phyloP scores from a whole-genome alignment of 2,888 invertebrate genomes.

The Melanostoma mellinum region DNA sequence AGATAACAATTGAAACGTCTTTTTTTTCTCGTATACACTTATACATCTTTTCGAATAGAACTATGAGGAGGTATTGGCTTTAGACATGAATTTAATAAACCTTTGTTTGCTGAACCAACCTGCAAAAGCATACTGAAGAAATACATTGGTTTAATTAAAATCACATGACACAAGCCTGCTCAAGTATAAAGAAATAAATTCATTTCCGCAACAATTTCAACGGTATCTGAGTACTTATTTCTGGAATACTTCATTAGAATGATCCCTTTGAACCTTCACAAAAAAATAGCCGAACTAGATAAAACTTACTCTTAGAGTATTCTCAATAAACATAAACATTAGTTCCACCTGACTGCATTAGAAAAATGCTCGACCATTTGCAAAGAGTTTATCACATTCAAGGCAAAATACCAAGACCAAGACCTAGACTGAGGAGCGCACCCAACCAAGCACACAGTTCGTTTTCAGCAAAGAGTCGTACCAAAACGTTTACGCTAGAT shows the following conservation, averaged over 20 bases:
- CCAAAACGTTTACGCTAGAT: conserved; percentile 61
- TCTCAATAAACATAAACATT: conserved; percentile 55
- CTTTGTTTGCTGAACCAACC: too few relatives aligned
- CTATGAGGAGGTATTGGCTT: too few relatives aligned
- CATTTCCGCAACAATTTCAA: not conserved
- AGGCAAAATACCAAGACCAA: conserved; percentile 1
- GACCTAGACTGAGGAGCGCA: conserved; percentile 20
- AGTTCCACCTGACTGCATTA: conserved; percentile 46
- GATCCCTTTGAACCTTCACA: conserved; percentile 4
- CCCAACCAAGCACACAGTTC: not conserved
- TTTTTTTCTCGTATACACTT: too few relatives aligned
- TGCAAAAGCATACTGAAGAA: too few relatives aligned
- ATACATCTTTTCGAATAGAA: too few relatives aligned
- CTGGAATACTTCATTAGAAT: not conserved
- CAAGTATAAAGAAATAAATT: not conserved
- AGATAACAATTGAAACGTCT: too few relatives aligned
- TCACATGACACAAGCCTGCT: too few relatives aligned
- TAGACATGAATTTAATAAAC: too few relatives aligned
- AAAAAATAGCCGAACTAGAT: not conserved
- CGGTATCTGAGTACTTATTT: not conserved
- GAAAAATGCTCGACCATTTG: conserved; percentile 41
- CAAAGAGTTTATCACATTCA: conserved; percentile 48
- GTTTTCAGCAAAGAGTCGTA: not conserved
- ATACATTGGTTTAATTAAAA: too few relatives aligned
- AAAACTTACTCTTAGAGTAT: conserved; percentile 32